Conservation (phyloP, 2,113 vertebrate species). For the Ameiurus melas region DNA sequence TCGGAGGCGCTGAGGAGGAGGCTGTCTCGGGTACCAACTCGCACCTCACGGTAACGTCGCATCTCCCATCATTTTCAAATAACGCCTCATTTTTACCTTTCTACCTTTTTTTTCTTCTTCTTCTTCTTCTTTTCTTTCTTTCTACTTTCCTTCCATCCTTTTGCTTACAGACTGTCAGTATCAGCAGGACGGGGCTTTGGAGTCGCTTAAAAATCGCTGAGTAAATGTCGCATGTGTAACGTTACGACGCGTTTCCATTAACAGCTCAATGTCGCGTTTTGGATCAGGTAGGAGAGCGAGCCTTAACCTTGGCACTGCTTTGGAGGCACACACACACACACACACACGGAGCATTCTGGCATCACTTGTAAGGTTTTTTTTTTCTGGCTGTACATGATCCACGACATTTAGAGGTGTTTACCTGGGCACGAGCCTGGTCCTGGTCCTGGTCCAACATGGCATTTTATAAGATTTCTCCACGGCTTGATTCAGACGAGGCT, state of each 20-base stretch:
- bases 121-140: neutral
- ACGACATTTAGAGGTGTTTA: neutral
- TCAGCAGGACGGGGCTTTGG: neutral
- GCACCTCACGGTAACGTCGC: slow-evolving; percentile 69
- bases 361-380: neutral
- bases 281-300: neutral
- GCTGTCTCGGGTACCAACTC: slow-evolving; percentile 56
- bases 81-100: neutral
- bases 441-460: too few species aligned
- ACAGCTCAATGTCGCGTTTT: neutral
- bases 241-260: too few species aligned
- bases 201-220: neutral
- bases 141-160: too few species aligned
- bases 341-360: neutral
- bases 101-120: neutral
- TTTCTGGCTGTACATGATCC: neutral
- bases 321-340: neutral
- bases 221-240: slow-evolving; percentile 10
- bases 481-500: neutral
- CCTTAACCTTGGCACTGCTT: neutral
- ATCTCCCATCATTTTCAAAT: neutral
- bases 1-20: slow-evolving; percentile 72
- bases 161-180: neutral
- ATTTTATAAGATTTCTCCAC: neutral
- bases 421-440: neutral